Percentiles rank a stretch among this genome's conserved stretches.
Conservation (phyloP, 1,140 invertebrate species). For the Mesaphorura yosii region DNA sequence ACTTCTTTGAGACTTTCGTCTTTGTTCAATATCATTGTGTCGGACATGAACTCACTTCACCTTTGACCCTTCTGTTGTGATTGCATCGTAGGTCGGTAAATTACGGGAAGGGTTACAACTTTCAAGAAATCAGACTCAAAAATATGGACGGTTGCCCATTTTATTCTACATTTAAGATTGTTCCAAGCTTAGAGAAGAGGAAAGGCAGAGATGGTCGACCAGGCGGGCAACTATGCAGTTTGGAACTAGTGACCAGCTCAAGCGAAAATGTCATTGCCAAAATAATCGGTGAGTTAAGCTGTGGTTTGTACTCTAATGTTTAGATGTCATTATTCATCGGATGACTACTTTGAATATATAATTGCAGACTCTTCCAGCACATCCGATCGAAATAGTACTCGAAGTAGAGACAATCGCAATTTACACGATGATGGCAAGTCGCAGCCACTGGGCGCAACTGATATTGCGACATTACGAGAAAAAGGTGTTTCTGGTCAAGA, state of each 20-base stretch:
- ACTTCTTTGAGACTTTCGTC: not conserved
- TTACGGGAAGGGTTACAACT: slow-evolving; percentile 18
- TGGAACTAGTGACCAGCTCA: not conserved
- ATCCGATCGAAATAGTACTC: not conserved
- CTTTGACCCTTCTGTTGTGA: too few relatives aligned
- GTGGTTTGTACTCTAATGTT: too few relatives aligned
- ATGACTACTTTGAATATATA: too few relatives aligned
- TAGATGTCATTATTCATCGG: too few relatives aligned
- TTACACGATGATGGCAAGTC: slow-evolving; percentile 73
- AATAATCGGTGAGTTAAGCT: too few relatives aligned
- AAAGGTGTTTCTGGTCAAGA: slow-evolving; percentile 61
- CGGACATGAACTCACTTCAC: too few relatives aligned
- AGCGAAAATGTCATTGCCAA: not conserved
- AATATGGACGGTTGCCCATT: slow-evolving; percentile 9
- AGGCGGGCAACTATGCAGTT: not conserved
- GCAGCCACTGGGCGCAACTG: slow-evolving; percentile 67
- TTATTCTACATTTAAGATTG: slow-evolving; percentile 17
- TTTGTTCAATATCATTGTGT: not conserved
- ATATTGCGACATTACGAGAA: slow-evolving; percentile 64
- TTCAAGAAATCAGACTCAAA: slow-evolving; percentile 18
- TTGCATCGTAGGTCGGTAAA: slow-evolving; percentile 9
- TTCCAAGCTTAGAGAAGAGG: not conserved
- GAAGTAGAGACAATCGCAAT: slow-evolving; percentile 68
- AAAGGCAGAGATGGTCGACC: not conserved
- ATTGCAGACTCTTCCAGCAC: too few relatives aligned